phyloP scores from a whole-genome alignment of 2,113 vertebrate species.

The Bambusicola thoracicus region DNA sequence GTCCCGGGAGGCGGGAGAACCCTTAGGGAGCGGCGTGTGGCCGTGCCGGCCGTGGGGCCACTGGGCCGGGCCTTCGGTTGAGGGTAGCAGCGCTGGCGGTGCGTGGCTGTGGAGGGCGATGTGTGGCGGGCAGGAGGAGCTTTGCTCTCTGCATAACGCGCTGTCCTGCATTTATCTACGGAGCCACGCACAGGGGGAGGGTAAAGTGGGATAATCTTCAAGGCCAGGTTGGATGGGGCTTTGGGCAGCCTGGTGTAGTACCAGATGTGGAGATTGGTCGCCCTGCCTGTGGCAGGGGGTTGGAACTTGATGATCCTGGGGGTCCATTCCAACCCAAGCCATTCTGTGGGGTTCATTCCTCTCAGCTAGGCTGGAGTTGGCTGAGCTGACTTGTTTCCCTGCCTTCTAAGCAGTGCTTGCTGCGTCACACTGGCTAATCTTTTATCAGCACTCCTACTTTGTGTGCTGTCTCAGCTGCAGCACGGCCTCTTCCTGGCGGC shows the following conservation, averaged over 20 bases:
- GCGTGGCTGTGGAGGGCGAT: not conserved
- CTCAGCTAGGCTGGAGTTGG: not conserved
- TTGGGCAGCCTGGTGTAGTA: too few species aligned
- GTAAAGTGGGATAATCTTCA: not conserved
- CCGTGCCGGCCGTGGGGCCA: too few species aligned
- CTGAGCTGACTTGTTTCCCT: not conserved
- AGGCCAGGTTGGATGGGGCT: too few species aligned
- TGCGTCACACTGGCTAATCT: accelerated
- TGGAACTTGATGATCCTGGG: too few species aligned
- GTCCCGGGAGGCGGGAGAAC: not conserved
- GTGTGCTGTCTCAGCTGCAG: not conserved
- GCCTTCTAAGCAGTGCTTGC: accelerated
- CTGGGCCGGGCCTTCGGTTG: too few species aligned
- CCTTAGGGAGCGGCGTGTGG: not conserved
- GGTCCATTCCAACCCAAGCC: too few species aligned
- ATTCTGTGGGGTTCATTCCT: not conserved
- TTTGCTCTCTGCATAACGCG: not conserved
- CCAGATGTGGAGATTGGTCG: too few species aligned
- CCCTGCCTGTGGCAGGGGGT: too few species aligned
- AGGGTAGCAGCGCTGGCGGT: accelerated
- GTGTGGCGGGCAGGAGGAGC: constrained; percentile 27
- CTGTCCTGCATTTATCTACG: accelerated
- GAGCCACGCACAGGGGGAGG: not conserved
- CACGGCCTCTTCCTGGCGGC: not conserved
- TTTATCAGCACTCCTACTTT: not conserved